These are phyloP conservation scores for Eciton burchellii DNA, from an alignment of 1,140 invertebrate genomes.

Conservation along the genomic window DNA sequence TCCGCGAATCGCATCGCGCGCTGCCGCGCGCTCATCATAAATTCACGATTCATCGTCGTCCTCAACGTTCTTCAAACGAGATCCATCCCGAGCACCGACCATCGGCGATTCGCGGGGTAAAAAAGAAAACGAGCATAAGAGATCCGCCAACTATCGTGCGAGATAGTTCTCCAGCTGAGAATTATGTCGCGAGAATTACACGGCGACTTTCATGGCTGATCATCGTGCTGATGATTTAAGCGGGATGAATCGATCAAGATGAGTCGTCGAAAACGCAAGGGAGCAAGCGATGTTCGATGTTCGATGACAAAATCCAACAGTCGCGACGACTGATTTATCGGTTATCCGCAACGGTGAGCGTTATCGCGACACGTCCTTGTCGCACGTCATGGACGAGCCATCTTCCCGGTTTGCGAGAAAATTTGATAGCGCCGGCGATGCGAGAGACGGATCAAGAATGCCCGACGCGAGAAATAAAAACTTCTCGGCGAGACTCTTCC, in stretches of 20 bases:
- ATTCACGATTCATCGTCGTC: conserved; percentile 32
- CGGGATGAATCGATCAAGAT: neutral
- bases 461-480: conserved; percentile 25
- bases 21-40: neutral
- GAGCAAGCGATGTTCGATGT: too few species aligned
- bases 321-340: conserved; percentile 3
- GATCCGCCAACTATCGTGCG: neutral
- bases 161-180: neutral
- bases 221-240: conserved; percentile 1
- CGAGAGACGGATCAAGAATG: neutral
- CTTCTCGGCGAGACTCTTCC: neutral
- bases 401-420: neutral
- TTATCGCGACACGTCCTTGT: too few species aligned
- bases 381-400: neutral
- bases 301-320: too few species aligned
- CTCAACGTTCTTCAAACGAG: conserved; percentile 22
- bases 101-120: neutral
- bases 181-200: conserved; percentile 29
- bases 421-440: neutral
- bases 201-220: too few species aligned
- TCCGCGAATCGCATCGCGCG: conserved; percentile 10
- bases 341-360: neutral
- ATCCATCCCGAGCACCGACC: conserved; percentile 13
- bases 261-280: neutral
- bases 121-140: conserved; percentile 25